A percentile compares a stretch with the other conserved stretches of the same genome.
Conservation (phyloP, 2,888 invertebrate species). For the Diloba caeruleocephala region DNA sequence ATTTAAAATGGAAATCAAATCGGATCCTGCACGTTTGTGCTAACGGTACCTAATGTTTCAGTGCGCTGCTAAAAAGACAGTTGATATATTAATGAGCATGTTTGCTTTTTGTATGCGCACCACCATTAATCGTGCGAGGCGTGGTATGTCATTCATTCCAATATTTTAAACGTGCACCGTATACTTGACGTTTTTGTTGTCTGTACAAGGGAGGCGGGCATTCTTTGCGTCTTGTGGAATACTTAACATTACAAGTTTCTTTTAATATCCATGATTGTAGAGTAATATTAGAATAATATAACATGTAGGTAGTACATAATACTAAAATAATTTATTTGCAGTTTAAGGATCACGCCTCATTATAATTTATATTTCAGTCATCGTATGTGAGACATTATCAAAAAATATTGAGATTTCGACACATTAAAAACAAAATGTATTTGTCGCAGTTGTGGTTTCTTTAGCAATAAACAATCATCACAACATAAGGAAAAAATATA, state of each 20-base stretch:
- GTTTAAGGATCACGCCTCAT: constrained; percentile 38
- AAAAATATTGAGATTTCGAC: constrained; percentile 10
- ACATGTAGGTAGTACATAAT: constrained; percentile 19
- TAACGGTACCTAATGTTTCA: constrained; percentile 77
- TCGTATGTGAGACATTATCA: constrained; percentile 12
- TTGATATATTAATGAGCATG: constrained; percentile 88
- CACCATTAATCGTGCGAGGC: constrained; percentile 87
- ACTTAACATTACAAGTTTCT: constrained; percentile 60
- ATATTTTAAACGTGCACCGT: constrained; percentile 86
- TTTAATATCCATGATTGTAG: constrained; percentile 43
- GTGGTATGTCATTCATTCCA: constrained; percentile 89
- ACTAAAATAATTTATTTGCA: constrained; percentile 21
- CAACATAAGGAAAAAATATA: constrained; percentile 40
- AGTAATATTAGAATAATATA: constrained; percentile 33
- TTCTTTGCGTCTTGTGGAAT: constrained; percentile 72
- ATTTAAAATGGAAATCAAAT: constrained; percentile 59
- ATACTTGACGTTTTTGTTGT: constrained; percentile 84
- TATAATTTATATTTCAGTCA: constrained; percentile 36
- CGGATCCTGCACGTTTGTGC: constrained; percentile 59
- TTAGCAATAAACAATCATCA: constrained; percentile 35
- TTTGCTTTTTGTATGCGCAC: constrained; percentile 85
- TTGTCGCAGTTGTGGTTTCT: constrained; percentile 18
- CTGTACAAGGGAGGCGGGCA: constrained; percentile 80
- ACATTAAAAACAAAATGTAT: constrained; percentile 33
- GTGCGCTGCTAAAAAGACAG: constrained; percentile 84